Conservation (phyloP, 2,888 invertebrate genomes). For the Oxyteleia sp. region DNA sequence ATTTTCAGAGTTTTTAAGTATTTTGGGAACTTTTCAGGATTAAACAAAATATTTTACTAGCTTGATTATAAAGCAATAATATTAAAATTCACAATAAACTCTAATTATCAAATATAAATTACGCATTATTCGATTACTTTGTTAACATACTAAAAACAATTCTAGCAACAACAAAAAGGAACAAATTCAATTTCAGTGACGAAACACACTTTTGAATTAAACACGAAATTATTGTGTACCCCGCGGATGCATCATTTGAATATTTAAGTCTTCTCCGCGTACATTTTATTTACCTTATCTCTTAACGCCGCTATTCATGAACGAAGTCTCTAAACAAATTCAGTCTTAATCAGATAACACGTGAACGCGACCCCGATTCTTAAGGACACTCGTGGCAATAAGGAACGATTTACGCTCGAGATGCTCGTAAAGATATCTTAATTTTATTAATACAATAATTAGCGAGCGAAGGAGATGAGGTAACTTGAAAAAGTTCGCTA, state of each 20-base stretch:
- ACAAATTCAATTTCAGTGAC: no score
- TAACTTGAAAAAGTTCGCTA: slow-evolving; percentile 27
- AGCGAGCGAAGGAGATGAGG: slow-evolving; percentile 38
- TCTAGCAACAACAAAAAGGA: no score
- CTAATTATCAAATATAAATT: no score
- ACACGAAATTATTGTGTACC: slow-evolving; percentile 41
- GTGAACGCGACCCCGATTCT: slow-evolving; percentile 69
- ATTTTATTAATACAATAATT: slow-evolving; percentile 71
- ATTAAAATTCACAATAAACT: no score
- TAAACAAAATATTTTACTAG: no score
- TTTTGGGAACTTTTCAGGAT: no score
- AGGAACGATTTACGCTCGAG: slow-evolving; percentile 68
- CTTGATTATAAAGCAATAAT: no score
- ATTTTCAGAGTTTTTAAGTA: no score
- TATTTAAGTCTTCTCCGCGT: slow-evolving; percentile 49
- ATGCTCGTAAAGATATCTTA: slow-evolving; percentile 71
- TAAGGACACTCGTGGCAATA: slow-evolving; percentile 65
- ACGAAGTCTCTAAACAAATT: slow-evolving; percentile 73
- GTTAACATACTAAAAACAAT: no score
- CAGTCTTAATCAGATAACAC: slow-evolving; percentile 72
- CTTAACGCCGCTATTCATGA: slow-evolving; percentile 66
- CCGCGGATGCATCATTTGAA: slow-evolving; percentile 55
- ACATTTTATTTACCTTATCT: slow-evolving; percentile 71
- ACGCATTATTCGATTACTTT: no score
- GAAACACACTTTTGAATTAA: slow-evolving; percentile 43